A percentile compares a stretch with the other conserved stretches of the same genome.
Conservation (phyloP, 2,888 invertebrate species). For the Athalia cordata region DNA sequence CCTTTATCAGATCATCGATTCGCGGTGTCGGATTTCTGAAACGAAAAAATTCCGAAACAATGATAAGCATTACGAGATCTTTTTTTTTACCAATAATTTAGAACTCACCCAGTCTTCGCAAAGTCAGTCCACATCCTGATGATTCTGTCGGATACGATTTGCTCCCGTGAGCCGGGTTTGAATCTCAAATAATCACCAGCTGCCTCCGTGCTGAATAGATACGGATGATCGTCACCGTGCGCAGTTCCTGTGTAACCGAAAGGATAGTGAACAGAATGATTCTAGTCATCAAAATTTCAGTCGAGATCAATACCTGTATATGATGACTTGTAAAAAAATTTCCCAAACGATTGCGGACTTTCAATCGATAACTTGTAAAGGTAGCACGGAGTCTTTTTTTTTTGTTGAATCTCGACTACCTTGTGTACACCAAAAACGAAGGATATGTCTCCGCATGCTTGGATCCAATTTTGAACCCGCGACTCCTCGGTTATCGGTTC, state of each 20-base stretch:
- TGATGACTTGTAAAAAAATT: neutral
- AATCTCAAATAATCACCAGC: slow-evolving; percentile 49
- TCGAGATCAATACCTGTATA: slow-evolving; percentile 10
- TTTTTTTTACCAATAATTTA: neutral
- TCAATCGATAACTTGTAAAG: slow-evolving; percentile 77
- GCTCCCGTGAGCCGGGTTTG: slow-evolving; percentile 65
- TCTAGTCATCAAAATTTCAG: neutral
- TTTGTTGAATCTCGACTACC: slow-evolving; percentile 51
- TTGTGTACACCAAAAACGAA: slow-evolving; percentile 55
- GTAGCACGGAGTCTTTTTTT: slow-evolving; percentile 62
- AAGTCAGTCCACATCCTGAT: slow-evolving; percentile 79
- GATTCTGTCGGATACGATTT: slow-evolving; percentile 72
- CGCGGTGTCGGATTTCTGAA: too few species aligned
- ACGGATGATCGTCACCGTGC: slow-evolving; percentile 79
- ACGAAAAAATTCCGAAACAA: too few species aligned
- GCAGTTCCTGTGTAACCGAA: slow-evolving; percentile 73
- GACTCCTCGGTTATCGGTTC: slow-evolving; percentile 61
- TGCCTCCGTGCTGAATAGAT: slow-evolving; percentile 74
- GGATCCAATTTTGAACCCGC: neutral
- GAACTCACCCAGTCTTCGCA: slow-evolving; percentile 75
- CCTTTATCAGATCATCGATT: too few species aligned
- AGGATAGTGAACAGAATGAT: neutral
- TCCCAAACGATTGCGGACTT: neutral
- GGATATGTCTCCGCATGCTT: slow-evolving; percentile 10
- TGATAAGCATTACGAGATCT: too few species aligned